A percentile compares a stretch with the other conserved stretches of the same genome.
Conservation (phyloP, 2,797 vertebrate genomes). For the Gallinago stenura region DNA sequence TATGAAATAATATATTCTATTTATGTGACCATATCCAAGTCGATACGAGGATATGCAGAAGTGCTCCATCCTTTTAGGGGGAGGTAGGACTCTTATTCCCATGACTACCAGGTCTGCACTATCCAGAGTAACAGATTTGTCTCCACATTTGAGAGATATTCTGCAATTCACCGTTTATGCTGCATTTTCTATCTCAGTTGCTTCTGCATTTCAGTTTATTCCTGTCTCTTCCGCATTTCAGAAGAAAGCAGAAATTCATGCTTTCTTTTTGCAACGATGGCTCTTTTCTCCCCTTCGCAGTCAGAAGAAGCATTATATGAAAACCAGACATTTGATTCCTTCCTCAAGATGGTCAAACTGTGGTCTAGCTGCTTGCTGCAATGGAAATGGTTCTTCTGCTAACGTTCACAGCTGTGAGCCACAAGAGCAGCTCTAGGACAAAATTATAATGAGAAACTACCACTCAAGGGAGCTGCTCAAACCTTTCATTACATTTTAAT, state of each 20-base stretch:
- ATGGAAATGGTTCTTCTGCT: background rate
- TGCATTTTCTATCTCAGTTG: background rate
- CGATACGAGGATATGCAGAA: background rate
- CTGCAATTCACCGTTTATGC: background rate
- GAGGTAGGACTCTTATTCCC: background rate
- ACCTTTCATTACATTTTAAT: slow-evolving; percentile 50
- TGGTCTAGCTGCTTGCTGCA: background rate
- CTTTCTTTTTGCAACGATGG: background rate
- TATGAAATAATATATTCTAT: background rate
- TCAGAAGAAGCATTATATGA: background rate
- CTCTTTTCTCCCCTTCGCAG: background rate
- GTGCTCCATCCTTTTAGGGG: background rate
- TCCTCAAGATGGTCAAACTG: background rate
- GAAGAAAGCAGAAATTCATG: background rate
- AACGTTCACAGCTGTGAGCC: background rate
- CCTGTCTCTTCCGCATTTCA: background rate
- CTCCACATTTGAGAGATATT: background rate
- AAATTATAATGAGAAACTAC: background rate
- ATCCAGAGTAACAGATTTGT: background rate
- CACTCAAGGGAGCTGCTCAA: background rate
- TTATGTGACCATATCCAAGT: background rate
- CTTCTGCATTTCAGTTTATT: background rate
- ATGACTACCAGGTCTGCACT: background rate
- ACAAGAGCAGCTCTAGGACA: background rate
- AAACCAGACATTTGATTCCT: background rate